Evolutionary conservation across 2,888 invertebrate genomes (phyloP).

Genomic region (Tupiocoris notatus): DNA sequence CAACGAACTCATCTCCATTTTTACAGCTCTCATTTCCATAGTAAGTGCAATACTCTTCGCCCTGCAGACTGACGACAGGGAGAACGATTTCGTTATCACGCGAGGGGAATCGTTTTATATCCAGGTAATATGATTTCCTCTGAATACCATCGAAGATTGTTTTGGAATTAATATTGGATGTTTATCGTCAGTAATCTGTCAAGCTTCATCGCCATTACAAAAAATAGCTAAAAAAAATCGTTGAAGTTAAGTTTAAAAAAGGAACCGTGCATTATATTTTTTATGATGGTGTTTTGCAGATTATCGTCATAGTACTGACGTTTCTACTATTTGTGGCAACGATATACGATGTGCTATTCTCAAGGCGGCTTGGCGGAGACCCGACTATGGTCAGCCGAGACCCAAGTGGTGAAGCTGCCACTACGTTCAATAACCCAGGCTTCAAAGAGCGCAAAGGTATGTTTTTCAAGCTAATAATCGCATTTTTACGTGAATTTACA

Average conservation of each 20-base stretch:
- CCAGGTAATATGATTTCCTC: constrained; percentile 62
- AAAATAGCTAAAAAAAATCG: not conserved
- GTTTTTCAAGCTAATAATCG: too few relatives aligned
- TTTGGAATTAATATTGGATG: too few relatives aligned
- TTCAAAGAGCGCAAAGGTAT: constrained; percentile 63
- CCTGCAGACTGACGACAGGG: constrained; percentile 76
- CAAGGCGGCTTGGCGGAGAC: constrained; percentile 74
- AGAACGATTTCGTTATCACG: constrained; percentile 70
- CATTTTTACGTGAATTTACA: too few relatives aligned
- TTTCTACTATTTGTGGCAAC: constrained; percentile 73
- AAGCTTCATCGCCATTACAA: not conserved
- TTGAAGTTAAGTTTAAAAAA: not conserved
- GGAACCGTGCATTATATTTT: too few relatives aligned
- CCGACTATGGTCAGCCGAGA: constrained; percentile 66
- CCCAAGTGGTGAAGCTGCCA: constrained; percentile 62
- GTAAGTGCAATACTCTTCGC: constrained; percentile 80
- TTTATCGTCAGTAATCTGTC: too few relatives aligned
- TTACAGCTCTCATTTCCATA: constrained; percentile 74
- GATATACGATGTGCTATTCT: constrained; percentile 76
- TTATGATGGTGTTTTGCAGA: constrained; percentile 58
- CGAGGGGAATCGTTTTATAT: constrained; percentile 84
- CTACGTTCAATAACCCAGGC: constrained; percentile 83
- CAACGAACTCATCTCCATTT: too few relatives aligned
- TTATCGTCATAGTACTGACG: constrained; percentile 73
- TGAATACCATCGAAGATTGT: too few relatives aligned